phyloP scores from a whole-genome alignment of 2,113 vertebrate genomes.

The Myotis lucifugus region DNA sequence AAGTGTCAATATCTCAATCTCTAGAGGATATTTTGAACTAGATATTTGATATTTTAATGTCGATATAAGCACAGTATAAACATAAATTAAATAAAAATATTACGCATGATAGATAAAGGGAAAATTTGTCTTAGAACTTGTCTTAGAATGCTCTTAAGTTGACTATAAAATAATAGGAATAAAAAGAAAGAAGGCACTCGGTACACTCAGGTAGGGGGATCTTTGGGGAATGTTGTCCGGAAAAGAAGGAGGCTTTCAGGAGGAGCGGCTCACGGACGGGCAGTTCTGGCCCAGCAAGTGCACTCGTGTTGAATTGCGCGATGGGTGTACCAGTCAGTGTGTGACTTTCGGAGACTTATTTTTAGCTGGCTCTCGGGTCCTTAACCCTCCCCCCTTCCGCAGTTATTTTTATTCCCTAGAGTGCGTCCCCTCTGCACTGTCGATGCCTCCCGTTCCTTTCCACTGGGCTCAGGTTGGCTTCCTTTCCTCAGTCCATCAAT shows the following conservation, averaged over 20 bases:
- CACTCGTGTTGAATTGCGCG: not conserved
- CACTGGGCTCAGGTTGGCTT: conserved; percentile 80
- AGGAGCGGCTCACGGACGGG: fast-evolving
- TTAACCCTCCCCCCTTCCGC: not conserved
- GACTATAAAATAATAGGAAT: not conserved
- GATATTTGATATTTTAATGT: not conserved
- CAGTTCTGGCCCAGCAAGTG: not conserved
- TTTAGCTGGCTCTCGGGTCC: conserved; percentile 57
- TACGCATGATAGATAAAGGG: not conserved
- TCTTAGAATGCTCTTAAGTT: not conserved
- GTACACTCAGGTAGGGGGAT: fast-evolving
- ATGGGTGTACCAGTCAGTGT: not conserved
- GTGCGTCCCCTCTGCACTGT: conserved; percentile 64
- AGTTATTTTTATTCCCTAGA: conserved; percentile 67
- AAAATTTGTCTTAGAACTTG: not conserved
- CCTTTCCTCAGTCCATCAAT: conserved; percentile 87
- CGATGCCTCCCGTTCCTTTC: conserved; percentile 75
- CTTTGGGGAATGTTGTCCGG: not conserved
- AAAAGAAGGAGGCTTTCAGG: not conserved
- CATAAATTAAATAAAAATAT: not conserved
- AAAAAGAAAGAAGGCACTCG: not conserved
- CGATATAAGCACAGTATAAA: not conserved
- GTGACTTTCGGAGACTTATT: conserved; percentile 40
- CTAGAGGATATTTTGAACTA: not conserved
- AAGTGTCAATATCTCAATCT: not conserved